A percentile compares a stretch with the other conserved stretches of the same genome.
Conservation (phyloP, 2,797 vertebrate genomes). For the Apogon talboti region DNA sequence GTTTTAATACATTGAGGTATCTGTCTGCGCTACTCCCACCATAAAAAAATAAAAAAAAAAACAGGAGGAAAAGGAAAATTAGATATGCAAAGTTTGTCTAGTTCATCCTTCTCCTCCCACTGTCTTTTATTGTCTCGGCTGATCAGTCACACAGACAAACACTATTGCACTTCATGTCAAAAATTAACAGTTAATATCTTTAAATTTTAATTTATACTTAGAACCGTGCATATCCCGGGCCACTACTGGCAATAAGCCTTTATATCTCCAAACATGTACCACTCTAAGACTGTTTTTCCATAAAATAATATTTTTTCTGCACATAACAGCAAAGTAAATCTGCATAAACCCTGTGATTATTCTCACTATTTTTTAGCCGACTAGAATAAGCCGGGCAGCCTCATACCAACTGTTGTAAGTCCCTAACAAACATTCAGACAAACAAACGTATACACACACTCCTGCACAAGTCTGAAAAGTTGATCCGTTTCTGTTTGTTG, state of each 20-base stretch:
- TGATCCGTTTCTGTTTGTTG: slow-evolving; percentile 52
- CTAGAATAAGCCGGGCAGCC: slow-evolving; percentile 52
- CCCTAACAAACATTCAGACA: slow-evolving; percentile 38
- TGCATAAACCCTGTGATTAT: slow-evolving; percentile 61
- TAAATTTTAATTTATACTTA: slow-evolving; percentile 38
- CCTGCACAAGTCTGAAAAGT: slow-evolving; percentile 40
- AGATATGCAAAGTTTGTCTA: slow-evolving; percentile 14
- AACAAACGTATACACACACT: background rate
- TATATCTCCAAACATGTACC: slow-evolving; percentile 12
- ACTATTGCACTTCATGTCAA: slow-evolving; percentile 14
- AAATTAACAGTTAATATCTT: slow-evolving; percentile 38
- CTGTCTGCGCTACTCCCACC: slow-evolving; percentile 44
- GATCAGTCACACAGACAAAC: slow-evolving; percentile 35
- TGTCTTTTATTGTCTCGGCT: slow-evolving; percentile 16
- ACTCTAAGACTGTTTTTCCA: slow-evolving; percentile 25
- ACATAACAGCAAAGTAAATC: slow-evolving; percentile 62
- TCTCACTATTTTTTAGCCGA: slow-evolving; percentile 55
- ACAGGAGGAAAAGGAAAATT: slow-evolving; percentile 11
- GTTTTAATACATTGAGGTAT: slow-evolving; percentile 65
- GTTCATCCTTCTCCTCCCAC: slow-evolving; percentile 10
- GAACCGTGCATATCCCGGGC: slow-evolving; percentile 6
- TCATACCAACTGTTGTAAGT: slow-evolving; percentile 51
- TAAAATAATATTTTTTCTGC: slow-evolving; percentile 46
- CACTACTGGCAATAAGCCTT: background rate
- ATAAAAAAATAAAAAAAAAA: slow-evolving; percentile 34